Conservation (phyloP, 2,113 vertebrate species). For the Prionailurus bengalensis region DNA sequence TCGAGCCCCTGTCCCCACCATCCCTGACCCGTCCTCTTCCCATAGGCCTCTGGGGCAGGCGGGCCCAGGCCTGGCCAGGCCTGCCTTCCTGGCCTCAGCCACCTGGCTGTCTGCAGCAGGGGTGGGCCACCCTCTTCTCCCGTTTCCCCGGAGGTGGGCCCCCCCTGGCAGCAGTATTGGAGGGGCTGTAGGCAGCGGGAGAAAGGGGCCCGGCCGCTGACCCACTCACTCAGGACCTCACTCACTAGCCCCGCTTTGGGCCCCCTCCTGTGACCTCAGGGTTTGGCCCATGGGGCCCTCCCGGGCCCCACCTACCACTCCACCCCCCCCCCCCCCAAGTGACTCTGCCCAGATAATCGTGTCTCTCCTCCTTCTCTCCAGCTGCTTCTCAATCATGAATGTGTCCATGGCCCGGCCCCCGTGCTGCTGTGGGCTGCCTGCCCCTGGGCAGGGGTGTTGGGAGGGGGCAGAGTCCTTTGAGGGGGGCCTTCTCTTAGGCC, state of each 20-base stretch:
- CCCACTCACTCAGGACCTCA: slow-evolving; percentile 86
- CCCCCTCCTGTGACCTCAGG: slow-evolving; percentile 84
- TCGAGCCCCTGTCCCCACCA: slow-evolving; percentile 92
- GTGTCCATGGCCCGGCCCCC: slow-evolving; percentile 61
- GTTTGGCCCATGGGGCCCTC: slow-evolving; percentile 82
- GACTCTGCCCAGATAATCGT: slow-evolving; percentile 80
- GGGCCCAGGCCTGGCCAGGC: slow-evolving; percentile 65
- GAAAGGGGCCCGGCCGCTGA: slow-evolving; percentile 81
- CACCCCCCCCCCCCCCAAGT: background rate
- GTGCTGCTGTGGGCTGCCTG: slow-evolving; percentile 71
- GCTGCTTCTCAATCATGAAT: slow-evolving; percentile 82
- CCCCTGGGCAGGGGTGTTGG: background rate
- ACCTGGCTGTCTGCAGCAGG: slow-evolving; percentile 46
- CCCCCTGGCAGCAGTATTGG: slow-evolving; percentile 73
- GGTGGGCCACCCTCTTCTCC: slow-evolving; percentile 53
- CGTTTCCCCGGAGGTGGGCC: slow-evolving; percentile 39
- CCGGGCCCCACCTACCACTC: slow-evolving; percentile 54
- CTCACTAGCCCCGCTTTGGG: slow-evolving; percentile 81
- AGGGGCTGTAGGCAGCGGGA: slow-evolving; percentile 79
- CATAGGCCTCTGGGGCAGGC: slow-evolving; percentile 74
- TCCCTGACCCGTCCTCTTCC: slow-evolving; percentile 73
- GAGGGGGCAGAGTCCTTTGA: slow-evolving; percentile 33
- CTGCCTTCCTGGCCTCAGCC: slow-evolving; percentile 58
- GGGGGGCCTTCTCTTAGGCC: slow-evolving; percentile 49
- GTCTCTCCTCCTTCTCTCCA: slow-evolving; percentile 75